Conservation (phyloP, 2,113 vertebrate species). For the Corvus cornix region DNA sequence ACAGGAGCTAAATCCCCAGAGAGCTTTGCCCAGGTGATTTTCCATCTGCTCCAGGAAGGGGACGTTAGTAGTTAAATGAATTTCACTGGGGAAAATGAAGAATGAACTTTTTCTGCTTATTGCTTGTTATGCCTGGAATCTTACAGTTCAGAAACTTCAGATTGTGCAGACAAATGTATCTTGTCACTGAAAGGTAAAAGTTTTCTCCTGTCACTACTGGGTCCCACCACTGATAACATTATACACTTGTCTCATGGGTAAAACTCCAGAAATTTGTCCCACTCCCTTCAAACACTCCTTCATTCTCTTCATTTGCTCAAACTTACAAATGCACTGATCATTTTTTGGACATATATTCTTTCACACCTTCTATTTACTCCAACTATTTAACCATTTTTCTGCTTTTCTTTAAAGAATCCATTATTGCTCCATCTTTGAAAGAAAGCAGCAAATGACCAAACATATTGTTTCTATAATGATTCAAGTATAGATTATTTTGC, state of each 20-base stretch:
- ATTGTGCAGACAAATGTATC: background rate
- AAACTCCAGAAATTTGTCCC: background rate
- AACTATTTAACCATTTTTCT: background rate
- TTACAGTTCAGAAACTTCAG: background rate
- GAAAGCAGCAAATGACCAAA: background rate
- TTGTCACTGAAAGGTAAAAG: background rate
- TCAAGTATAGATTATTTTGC: background rate
- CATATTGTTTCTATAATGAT: background rate
- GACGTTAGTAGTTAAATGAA: fast-evolving
- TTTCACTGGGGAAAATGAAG: background rate
- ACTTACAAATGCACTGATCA: background rate
- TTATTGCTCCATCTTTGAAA: background rate
- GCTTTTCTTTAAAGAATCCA: background rate
- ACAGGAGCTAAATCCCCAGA: background rate
- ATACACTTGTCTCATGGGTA: fast-evolving
- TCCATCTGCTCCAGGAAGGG: background rate
- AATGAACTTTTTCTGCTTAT: background rate
- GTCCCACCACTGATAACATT: background rate
- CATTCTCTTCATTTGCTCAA: background rate
- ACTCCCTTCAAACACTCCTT: background rate
- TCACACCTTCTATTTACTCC: background rate
- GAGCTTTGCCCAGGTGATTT: background rate
- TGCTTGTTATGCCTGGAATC: background rate
- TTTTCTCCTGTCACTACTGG: background rate
- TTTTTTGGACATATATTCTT: background rate